phyloP scores from a whole-genome alignment of 2,888 invertebrate species.

The Toxonevra muliebris region DNA sequence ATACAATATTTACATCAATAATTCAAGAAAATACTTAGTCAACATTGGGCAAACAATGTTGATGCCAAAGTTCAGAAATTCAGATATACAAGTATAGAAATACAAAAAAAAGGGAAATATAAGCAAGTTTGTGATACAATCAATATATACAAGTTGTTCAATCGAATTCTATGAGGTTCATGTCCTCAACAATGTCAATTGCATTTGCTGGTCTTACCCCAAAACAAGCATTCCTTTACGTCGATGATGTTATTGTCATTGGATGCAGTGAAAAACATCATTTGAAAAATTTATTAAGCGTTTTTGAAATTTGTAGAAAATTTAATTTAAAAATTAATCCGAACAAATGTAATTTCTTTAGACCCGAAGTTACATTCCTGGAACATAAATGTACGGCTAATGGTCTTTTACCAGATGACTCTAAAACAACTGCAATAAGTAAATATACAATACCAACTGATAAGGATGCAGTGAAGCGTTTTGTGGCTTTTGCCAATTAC shows the following conservation, averaged over 20 bases:
- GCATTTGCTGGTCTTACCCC: slow-evolving; percentile 41
- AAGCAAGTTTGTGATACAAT: no score
- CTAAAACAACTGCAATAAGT: slow-evolving; percentile 12
- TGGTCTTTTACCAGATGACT: slow-evolving; percentile 31
- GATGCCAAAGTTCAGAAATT: no score
- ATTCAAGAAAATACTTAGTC: no score
- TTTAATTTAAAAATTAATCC: neutral
- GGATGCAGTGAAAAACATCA: slow-evolving; percentile 27
- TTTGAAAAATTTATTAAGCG: slow-evolving; percentile 28
- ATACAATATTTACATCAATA: no score
- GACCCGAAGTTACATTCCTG: slow-evolving; percentile 32
- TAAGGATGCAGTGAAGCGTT: slow-evolving; percentile 20
- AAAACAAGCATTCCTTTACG: slow-evolving; percentile 37
- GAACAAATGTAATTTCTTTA: slow-evolving; percentile 2
- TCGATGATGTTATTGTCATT: no score
- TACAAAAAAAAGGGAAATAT: no score
- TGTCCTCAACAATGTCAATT: no score
- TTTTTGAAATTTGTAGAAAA: slow-evolving; percentile 24
- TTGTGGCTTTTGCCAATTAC: slow-evolving; percentile 28
- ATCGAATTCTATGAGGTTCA: no score
- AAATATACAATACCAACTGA: slow-evolving; percentile 7
- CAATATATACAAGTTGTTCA: no score
- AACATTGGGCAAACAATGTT: no score
- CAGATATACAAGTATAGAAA: no score
- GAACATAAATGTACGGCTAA: slow-evolving; percentile 30